Evolutionary conservation across 2,888 invertebrate genomes (phyloP).

Genomic region (Cosmia trapezina): DNA sequence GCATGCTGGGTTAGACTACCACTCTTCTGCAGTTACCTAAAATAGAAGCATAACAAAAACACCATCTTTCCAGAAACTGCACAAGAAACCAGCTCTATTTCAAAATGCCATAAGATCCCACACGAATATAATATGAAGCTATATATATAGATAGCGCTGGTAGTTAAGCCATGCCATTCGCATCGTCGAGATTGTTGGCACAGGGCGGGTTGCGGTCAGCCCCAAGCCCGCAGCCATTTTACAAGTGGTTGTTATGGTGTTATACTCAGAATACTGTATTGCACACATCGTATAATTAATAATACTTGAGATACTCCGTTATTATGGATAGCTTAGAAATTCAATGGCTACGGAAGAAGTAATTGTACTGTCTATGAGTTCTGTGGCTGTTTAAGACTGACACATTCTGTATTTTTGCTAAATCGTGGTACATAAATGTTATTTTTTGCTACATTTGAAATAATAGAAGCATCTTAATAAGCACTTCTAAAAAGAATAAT

Average conservation of each 20-base stretch:
- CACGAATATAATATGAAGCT: slow-evolving; percentile 54
- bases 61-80: neutral
- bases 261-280: slow-evolving; percentile 73
- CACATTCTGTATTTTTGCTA: slow-evolving; percentile 5
- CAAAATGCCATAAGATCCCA: slow-evolving; percentile 41
- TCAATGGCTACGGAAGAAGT: slow-evolving; percentile 3
- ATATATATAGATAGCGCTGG: slow-evolving; percentile 52
- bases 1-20: neutral
- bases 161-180: slow-evolving; percentile 73
- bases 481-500: slow-evolving; percentile 15
- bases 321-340: slow-evolving; percentile 21
- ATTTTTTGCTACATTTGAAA: slow-evolving; percentile 17
- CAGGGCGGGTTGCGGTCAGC: slow-evolving; percentile 77
- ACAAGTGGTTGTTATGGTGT: slow-evolving; percentile 74
- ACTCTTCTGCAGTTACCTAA: neutral
- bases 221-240: slow-evolving; percentile 77
- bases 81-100: slow-evolving; percentile 1
- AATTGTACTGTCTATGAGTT: slow-evolving; percentile 2
- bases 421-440: neutral
- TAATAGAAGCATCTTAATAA: neutral
- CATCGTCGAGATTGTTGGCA: slow-evolving; percentile 78
- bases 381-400: neutral
- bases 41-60: neutral
- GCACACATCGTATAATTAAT: slow-evolving; percentile 63
- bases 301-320: slow-evolving; percentile 39